phyloP scores from a whole-genome alignment of 2,888 invertebrate genomes.

The Scotopteryx bipunctaria region DNA sequence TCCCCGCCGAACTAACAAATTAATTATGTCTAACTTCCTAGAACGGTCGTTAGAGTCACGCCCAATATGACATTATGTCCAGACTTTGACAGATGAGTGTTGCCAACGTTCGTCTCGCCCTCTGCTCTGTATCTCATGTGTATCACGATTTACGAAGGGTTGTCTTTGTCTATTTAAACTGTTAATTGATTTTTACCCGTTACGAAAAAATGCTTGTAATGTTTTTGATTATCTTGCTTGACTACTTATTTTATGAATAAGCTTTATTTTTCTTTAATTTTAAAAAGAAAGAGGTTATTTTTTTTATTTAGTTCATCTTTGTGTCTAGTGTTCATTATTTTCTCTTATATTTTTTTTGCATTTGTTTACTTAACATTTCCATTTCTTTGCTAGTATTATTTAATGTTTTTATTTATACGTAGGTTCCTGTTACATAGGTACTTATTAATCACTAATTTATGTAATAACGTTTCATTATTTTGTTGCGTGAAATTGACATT shows the following conservation, averaged over 20 bases:
- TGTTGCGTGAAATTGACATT: conserved; percentile 24
- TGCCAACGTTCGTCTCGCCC: too few species aligned
- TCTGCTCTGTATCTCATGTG: too few species aligned
- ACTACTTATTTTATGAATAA: neutral
- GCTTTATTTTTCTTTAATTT: neutral
- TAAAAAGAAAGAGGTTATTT: neutral
- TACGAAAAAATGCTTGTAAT: neutral
- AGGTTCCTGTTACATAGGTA: too few species aligned
- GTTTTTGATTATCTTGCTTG: neutral
- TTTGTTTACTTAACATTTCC: conserved; percentile 2
- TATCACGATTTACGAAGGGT: neutral
- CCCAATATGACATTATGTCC: too few species aligned
- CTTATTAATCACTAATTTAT: neutral
- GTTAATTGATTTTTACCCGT: neutral
- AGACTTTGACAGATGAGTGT: too few species aligned
- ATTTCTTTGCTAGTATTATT: neutral
- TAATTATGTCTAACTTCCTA: too few species aligned
- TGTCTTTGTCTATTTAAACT: neutral
- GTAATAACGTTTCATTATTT: conserved; percentile 14
- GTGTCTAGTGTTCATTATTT: conserved; percentile 14
- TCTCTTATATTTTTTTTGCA: neutral
- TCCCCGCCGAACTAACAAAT: too few species aligned
- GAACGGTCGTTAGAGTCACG: too few species aligned
- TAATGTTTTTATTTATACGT: neutral
- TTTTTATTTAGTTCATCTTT: conserved; percentile 15